Conservation (phyloP, 2,113 vertebrate species). For the Neolamprologus devosi region DNA sequence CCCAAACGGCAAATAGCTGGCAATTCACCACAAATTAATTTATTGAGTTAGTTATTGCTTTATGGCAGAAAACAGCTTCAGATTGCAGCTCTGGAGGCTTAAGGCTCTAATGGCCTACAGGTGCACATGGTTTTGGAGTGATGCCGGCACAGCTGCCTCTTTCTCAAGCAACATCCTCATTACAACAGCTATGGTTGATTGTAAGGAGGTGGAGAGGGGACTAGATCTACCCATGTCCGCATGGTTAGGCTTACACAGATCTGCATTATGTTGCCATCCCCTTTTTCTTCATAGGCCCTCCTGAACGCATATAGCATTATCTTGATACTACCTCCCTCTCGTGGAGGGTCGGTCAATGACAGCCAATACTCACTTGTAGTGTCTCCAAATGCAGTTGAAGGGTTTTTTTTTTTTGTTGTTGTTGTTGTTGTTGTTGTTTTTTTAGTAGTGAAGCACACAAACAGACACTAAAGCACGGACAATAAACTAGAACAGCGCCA, state of each 20-base stretch:
- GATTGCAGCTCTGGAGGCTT: neutral
- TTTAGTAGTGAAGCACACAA: neutral
- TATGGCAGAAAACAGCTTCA: neutral
- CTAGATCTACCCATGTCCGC: neutral
- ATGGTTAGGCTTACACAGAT: neutral
- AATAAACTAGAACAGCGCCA: neutral
- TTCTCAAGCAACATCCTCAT: neutral
- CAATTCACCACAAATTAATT: neutral
- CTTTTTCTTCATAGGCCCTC: neutral
- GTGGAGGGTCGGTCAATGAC: neutral
- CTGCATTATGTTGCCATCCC: neutral
- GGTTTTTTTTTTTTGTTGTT: neutral
- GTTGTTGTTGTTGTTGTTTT: neutral
- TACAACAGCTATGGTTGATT: neutral
- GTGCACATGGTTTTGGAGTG: neutral
- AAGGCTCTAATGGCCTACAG: neutral
- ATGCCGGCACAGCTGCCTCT: neutral
- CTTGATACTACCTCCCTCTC: conserved; percentile 6
- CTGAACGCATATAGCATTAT: neutral
- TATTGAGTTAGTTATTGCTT: neutral
- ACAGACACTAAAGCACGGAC: neutral
- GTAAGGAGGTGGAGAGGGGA: neutral
- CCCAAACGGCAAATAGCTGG: neutral
- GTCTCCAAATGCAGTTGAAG: neutral
- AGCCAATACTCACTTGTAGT: neutral